Base-by-base conservation (phyloP, 2,113 vertebrate species). In the Speoplatyrhinus poulsoni region DNA sequence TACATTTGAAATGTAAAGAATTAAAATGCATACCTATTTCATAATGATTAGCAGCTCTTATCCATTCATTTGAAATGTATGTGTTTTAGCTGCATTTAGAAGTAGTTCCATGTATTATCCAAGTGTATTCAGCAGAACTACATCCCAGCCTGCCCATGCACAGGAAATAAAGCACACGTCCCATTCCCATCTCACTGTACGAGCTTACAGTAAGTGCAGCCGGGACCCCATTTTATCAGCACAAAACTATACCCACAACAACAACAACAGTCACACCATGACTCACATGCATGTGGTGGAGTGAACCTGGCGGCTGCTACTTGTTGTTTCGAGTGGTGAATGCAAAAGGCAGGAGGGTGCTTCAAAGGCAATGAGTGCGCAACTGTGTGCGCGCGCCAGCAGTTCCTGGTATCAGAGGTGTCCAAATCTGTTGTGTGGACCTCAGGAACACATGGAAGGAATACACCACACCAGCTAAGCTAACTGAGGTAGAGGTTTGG, bases 251-350 rank as follows among this genome's bases (percentile, higher is more conserved):
- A 19, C 63, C 60, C 62, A 74, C 61, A 63, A 46, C 36, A 47
- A 57, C 2, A 26, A 46, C 15, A 12, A 5, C 10, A 79, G 67
- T 80, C 71, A 84, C 50, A 17, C 54, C 17, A 66, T 81, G 75
- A 84, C 69, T 81, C 72, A 84, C 66, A 55, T 55, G 75, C 77
- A 78, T 81, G 77, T 72, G 81, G 75, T 60, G 66, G 46, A 72
- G 33, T 65, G 17, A 75, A 81, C 78, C 72, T 81, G 66, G 75
- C 76, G 72, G 62, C 67, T 78, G 72, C 65, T 64, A 62, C 72
- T 65, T 70, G 36, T 41, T 41, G 36, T 41, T 41, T 65, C 70
- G 65, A 62, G 63, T 50, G 26, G 36, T 6, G 4, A 41, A 41
- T 41, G 36, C 4, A 41, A 60, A 72, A 48, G 62, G n/a, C 59